Evolutionary conservation across 2,113 vertebrate species (phyloP), one percentile per base, ranked within the genome.

Genomic region (Tor tambroides): DNA sequence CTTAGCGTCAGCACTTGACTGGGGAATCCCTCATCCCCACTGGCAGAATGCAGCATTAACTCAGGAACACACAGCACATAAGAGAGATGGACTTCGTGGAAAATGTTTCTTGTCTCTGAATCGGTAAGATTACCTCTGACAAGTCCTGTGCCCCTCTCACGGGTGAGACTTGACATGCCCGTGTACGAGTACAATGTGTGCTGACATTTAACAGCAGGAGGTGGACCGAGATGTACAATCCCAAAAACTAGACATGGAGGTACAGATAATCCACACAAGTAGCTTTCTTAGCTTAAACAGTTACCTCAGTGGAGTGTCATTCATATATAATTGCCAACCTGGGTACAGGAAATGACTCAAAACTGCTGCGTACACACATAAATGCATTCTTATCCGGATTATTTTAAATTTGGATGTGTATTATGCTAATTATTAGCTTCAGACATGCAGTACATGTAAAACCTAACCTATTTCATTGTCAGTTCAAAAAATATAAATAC

Each of bases 1-100:
- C 78, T 86, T 83, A 86, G 79, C 84, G 49, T 83, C 72, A 83
- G 71, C 71, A 76, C 87, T 82, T 83, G 69, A 88, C 71, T 77
- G 79, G 79, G 79, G 74, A 85, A 69, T 83, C 87, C 84, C 74
- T 78, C 78, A 75, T 75, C 23, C 87, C 72, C 84, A 30, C 32
- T 69, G 87, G 76, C 49, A 84, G 75, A 28, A 72, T 80, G 32
- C 12, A 54, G 65, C 54, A 79, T 74, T 78, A 26, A 56, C 28
- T 30, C 32, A 43, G 84, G 35, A 67, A 82, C 56, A 77, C 5
- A 28, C 14, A 76, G 26, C 28, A 26, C 59, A 23, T 23, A 14
- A 81, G 80, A 19, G 54, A 51, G 21, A 51, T 49, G 59, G 84
- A 49, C 75, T 85, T 77, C 1, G 41, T 49, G 23, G 69, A 82